Base-by-base conservation (phyloP, 2,113 vertebrate species). In the Oryzias celebensis region DNA sequence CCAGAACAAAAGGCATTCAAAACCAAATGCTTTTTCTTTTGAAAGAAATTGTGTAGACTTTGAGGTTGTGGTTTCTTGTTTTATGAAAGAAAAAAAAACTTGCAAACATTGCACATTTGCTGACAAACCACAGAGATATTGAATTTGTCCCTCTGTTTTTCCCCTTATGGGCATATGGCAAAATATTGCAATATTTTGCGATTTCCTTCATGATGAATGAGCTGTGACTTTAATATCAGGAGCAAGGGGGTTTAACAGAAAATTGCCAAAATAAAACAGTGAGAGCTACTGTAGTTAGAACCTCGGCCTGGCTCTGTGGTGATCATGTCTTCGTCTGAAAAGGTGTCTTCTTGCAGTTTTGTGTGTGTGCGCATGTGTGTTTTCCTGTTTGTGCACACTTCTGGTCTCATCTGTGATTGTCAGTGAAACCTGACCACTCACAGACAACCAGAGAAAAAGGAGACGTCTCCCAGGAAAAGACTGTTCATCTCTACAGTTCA, bases 181-280 rank as follows among this genome's bases (percentile, higher is more conserved):
- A 63, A 63, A 77, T 75, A 71, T 68, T 73, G 61, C 44, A 66
- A 80, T 78, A 78, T 54, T 52, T 75, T 69, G 42, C 4, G 24
- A 73, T 81, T 79, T 85, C 26, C 18, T 65, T 66, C n/a, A 55
- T 61, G 58, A 73, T 70, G 82, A 89, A 85, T 83, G 78, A 86
- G 75, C 63, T 65, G 58, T 74, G 73, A 82, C 77, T 71, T 71
- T 62, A 65, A 81, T 73, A 77, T 75, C n/a, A 48, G 57, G 49
- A 48, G 65, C 62, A 47, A 45, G 18, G 23, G 18, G 26, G 28
- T 51, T 43, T 59, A 43, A 68, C 28, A 22, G 53, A 57, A 50
- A 59, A 12, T 28, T 45, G 64, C 45, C 56, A 61, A 52, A 43
- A 52, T 14, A 68, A 15, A 60, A 10, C 20, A 13, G 23, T 51